phyloP scores from a whole-genome alignment of 2,888 invertebrate species.

The Pheosia tremula region DNA sequence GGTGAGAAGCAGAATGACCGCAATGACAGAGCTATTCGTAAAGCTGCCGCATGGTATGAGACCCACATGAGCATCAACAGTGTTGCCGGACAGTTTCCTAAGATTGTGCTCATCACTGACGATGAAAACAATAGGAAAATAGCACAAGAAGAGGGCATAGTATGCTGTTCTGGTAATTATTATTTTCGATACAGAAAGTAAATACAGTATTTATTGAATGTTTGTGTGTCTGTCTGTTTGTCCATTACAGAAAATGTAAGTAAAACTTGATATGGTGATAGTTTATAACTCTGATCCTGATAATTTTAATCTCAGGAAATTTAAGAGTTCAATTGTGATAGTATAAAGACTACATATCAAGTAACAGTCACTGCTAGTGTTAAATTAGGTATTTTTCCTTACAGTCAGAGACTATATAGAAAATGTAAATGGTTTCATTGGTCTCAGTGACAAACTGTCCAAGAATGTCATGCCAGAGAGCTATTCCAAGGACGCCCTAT shows the following conservation, averaged over 20 bases:
- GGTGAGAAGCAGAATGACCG: conserved; percentile 95
- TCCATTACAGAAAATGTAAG: too few relatives aligned
- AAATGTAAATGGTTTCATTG: conserved; percentile 86
- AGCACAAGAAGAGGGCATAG: conserved; percentile 88
- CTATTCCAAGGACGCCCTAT: conserved; percentile 87
- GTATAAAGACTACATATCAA: too few relatives aligned
- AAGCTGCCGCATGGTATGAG: conserved; percentile 93
- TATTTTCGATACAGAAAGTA: not conserved
- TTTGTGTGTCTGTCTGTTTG: not conserved
- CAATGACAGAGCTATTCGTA: conserved; percentile 95
- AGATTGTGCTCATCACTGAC: conserved; percentile 92
- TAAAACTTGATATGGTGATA: too few relatives aligned
- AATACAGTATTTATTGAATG: not conserved
- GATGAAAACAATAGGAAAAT: conserved; percentile 91
- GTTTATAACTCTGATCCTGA: too few relatives aligned
- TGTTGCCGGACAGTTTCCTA: conserved; percentile 66
- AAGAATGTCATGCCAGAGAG: conserved; percentile 86
- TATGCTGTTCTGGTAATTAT: conserved; percentile 87
- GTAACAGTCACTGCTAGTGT: not conserved
- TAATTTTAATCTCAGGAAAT: too few relatives aligned
- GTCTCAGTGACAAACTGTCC: conserved; percentile 93
- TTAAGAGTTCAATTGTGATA: too few relatives aligned
- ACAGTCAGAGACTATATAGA: conserved; percentile 91
- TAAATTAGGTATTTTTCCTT: conserved; percentile 39
- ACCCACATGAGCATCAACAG: conserved; percentile 85